phyloP scores from a whole-genome alignment of 1,140 invertebrate genomes.

The Eurytemora carolleeae region DNA sequence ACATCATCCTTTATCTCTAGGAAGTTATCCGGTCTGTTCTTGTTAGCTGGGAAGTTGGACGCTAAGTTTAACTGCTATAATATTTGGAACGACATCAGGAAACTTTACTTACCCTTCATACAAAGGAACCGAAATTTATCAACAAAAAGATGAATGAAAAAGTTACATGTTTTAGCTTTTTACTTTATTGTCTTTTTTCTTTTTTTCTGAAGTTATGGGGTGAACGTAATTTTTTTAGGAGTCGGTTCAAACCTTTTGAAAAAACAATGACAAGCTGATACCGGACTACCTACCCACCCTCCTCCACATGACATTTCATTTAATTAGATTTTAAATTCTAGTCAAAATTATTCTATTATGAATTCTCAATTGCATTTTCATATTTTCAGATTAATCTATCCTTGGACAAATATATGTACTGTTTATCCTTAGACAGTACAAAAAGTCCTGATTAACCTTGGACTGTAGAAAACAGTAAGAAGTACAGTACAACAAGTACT shows the following conservation, averaged over 20 bases:
- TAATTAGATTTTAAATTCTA: no score
- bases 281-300: no score
- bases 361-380: no score
- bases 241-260: neutral
- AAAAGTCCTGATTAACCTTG: no score
- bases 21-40: conserved; percentile 90
- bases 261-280: neutral
- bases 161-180: neutral
- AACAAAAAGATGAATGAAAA: neutral
- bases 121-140: neutral
- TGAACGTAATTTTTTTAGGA: neutral
- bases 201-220: neutral
- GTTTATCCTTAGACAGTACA: no score
- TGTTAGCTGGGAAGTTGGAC: conserved; percentile 76
- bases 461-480: no score
- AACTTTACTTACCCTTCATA: neutral
- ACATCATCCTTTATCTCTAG: neutral
- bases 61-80: conserved; percentile 62
- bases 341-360: no score
- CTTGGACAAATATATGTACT: no score
- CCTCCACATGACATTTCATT: no score
- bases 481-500: no score
- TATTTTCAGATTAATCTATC: no score
- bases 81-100: conserved; percentile 54
- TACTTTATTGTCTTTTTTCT: neutral